Evolutionary conservation across 1,140 invertebrate genomes (phyloP), one percentile per base, ranked within the genome.

Genomic region (Agraylea sexmaculata): DNA sequence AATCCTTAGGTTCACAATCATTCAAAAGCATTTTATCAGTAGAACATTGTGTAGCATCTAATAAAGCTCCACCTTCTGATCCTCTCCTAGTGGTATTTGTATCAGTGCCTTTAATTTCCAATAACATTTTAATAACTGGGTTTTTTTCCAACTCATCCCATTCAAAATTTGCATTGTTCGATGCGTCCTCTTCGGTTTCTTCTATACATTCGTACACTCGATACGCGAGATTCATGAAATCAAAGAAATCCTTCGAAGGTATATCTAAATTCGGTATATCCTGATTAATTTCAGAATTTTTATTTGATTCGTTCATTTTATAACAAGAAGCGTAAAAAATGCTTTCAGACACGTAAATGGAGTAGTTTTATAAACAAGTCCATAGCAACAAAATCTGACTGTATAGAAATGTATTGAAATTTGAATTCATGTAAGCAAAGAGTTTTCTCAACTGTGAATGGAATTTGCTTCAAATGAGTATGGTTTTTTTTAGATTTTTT

Each of bases 161-260:
- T 49, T 78, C 64, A 25, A 80, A 73, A 51, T 71, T 69, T 2
- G 64, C 58, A 11, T 68, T 58, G 12, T 69, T 68, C 1, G 64
- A 59, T n/a, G 68, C 58, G 11, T 68, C 66, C 8, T 67, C 66
- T 11, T 70, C 64, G 18, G 74, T 59, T 15, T 65, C 69, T 56
- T 79, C 74, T 29, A 75, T 62, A 53, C 68, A 73, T 29, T 76
- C 72, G 40, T 76, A 68, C 2, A 71, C 64, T 59, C 78, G 76
- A 60, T 81, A 80, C 2, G 77, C 76, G 7, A 74, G 77, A 54
- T 72, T 70, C 66, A 83, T 73, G 56, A 80, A 79, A 51, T 80
- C 77, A 43, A 81, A 73, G 57, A 81, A 81, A 49, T 77, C 71
- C 58, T 73, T 72, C 15, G 79, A 70, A 0, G 76, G 72, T 42